These are phyloP conservation scores for Lasioglossum malachurum DNA, from an alignment of 2,888 invertebrate species.

Conservation along the genomic window DNA sequence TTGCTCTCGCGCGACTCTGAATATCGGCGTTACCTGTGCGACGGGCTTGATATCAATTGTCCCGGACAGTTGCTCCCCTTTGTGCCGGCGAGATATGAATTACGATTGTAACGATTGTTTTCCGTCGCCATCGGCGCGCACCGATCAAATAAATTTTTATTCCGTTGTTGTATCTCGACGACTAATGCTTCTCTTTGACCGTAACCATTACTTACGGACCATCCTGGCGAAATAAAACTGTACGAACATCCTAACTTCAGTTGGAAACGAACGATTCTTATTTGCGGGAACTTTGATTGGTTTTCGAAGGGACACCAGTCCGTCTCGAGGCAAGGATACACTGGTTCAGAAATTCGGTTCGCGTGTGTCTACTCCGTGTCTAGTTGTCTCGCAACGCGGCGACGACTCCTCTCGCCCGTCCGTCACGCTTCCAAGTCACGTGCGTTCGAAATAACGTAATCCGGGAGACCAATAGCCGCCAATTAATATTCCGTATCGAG, in stretches of 20 bases:
- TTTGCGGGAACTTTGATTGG: constrained; percentile 32
- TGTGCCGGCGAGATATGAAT: constrained; percentile 38
- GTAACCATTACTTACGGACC: not conserved
- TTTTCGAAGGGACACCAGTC: not conserved
- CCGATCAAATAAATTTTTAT: constrained; percentile 2
- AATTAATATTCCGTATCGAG: constrained; percentile 73
- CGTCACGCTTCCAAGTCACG: constrained; percentile 68
- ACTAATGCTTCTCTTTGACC: not conserved
- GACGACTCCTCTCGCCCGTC: constrained; percentile 33
- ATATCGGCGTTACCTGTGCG: constrained; percentile 50
- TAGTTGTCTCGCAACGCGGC: constrained; percentile 51
- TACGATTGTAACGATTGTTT: constrained; percentile 53
- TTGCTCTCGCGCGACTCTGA: constrained; percentile 54
- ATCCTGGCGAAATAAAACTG: no score
- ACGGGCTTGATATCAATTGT: constrained; percentile 63
- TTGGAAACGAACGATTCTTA: not conserved
- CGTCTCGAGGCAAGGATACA: not conserved
- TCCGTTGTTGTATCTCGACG: not conserved
- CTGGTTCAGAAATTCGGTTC: constrained; percentile 53
- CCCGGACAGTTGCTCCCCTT: constrained; percentile 41
- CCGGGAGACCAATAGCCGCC: constrained; percentile 67
- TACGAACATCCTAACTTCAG: not conserved
- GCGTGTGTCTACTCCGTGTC: constrained; percentile 39
- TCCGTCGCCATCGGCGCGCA: not conserved
- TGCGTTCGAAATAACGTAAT: constrained; percentile 70